Base-by-base conservation (phyloP, 1,140 invertebrate genomes). In the Venustaconcha ellipsiformis region DNA sequence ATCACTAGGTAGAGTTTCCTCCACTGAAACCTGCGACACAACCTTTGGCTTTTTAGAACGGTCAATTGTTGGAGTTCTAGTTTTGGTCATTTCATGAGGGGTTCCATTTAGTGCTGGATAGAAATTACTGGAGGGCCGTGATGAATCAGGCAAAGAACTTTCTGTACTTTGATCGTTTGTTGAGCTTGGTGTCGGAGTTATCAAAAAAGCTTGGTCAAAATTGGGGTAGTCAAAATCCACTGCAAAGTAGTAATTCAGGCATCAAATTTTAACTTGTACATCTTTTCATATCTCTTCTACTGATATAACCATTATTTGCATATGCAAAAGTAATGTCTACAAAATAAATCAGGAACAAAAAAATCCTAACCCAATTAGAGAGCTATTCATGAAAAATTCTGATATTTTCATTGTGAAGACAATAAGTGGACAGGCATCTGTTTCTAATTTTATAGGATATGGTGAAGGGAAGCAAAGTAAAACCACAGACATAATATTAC, bases 171-270 rank as follows among this genome's bases (percentile, higher is more conserved):
- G 11, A 30, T 30, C 20, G 11, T 69, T 8, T 57, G 18, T 63
- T 37, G 20, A 62, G 62, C 63, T 76, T 62, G 57, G 78, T 58
- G 58, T 81, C 12, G 79, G 79, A 48, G 81, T 80, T 59, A 57
- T 30, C 18, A 67, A 26, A 67, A 80, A 78, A 55, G 71, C 80
- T 72, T 92, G 90, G 80, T 92, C 91, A 78, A 92, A 87, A 57
- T 90, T 87, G 18, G 89, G 89, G 70, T 90, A 90, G 67, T 88
- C 85, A 84, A 90, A 89, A 76, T 89, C 85, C 83, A 89, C 85
- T 88, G 84, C 59, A 84, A 85, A 66, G 37, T 48, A 64, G 14
- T 72, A 68, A 60, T 66, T 37, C 56, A 67, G 18, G 5, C 66
- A 48, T 56, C 37, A 48, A 67, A 67, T 15, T 48, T 13, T 18